Conservation (phyloP, 2,113 vertebrate genomes). For the Clarias macrocephalus region DNA sequence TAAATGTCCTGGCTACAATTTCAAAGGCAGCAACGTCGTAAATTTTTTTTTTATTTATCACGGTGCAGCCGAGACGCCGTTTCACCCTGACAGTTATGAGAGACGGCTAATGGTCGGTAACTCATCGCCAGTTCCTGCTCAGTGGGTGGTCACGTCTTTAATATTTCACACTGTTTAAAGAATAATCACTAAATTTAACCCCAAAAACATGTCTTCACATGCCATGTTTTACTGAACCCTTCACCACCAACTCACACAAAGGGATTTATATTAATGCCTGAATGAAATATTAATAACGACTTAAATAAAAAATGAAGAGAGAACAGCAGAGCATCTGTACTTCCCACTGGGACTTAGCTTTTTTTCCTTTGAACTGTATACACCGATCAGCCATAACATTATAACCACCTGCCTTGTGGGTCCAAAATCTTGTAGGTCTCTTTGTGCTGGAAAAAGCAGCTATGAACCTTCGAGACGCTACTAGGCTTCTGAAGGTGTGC, state of each 20-base stretch:
- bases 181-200: slow-evolving; percentile 18
- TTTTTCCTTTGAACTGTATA: not conserved
- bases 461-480: too few species aligned
- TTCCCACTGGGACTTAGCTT: not conserved
- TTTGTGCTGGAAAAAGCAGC: too few species aligned
- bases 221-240: not conserved
- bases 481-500: too few species aligned
- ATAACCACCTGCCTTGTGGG: too few species aligned
- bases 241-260: not conserved
- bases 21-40: slow-evolving; percentile 10
- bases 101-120: not conserved
- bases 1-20: slow-evolving; percentile 6
- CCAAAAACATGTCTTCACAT: not conserved
- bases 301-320: not conserved
- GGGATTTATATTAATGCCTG: not conserved
- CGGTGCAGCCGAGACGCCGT: not conserved
- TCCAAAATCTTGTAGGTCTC: too few species aligned
- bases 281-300: slow-evolving; percentile 1
- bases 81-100: not conserved
- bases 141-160: not conserved
- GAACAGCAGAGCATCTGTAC: not conserved
- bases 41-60: slow-evolving; percentile 8
- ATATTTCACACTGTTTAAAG: slow-evolving; percentile 12
- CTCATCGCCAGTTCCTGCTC: slow-evolving; percentile 11
- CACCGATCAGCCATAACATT: too few species aligned